Evolutionary conservation across 2,113 vertebrate species (phyloP), one percentile per base, ranked within the genome.

Genomic region (Salvelinus fontinalis): DNA sequence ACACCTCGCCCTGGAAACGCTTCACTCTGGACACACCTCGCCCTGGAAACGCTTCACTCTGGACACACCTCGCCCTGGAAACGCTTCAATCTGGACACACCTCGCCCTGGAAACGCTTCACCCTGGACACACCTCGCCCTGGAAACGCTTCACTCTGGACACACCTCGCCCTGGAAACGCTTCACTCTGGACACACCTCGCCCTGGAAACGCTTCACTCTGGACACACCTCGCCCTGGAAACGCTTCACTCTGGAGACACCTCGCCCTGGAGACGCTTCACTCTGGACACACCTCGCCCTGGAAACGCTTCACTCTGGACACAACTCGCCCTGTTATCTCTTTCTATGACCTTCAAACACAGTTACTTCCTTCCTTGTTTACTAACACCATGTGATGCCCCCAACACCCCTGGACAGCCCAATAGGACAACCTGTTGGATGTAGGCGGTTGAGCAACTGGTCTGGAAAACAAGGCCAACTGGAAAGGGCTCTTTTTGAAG

Each of bases 371-470:
- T 22, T 79, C 51, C 51, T 67, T 57, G 51, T 70, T 7, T 22
- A 48, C 49, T 67, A n/a, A 49, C 26, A 49, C 39, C 9, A 44
- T 64, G 20, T 65, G 39, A 16, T 9, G 7, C 71, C 44, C 20
- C 11, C 9, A 13, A 13, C 27, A 5, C 39, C 14, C 65, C 8
- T 44, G 39, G 39, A 44, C 9, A 11, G 39, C 39, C 9, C 39
- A 44, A 44, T 71, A 14, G 54, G 81, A 85, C 44, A 73, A 73
- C 67, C 39, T 0, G 13, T 70, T 73, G 73, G 60, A 76, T 16
- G 13, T 51, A 77, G 57, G 60, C 67, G 71, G 49, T 76, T 72
- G 81, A 80, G 66, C 79, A 80, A 80, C 81, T 84, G 71, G 76
- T 51, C 14, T 51, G 49, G 11, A 76, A 67, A 78, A 84, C 78